These are phyloP conservation scores for Drosophila elegans DNA, from an alignment of 1,140 invertebrate species.

Conservation along the genomic window DNA sequence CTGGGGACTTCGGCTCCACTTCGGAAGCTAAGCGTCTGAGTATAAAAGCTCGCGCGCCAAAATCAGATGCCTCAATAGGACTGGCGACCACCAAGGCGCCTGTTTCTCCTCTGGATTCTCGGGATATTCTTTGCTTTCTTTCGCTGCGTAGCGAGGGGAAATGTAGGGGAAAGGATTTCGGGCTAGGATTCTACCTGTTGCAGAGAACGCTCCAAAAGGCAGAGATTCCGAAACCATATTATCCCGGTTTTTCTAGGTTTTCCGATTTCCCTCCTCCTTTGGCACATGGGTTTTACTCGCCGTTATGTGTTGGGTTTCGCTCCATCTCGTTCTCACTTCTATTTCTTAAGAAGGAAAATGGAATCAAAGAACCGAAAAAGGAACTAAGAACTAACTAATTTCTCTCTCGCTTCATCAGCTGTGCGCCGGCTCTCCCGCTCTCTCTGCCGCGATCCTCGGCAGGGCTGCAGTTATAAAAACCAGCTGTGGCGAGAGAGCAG, in stretches of 20 bases:
- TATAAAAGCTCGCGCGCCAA: conserved; percentile 84
- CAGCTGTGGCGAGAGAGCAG: conserved; percentile 42
- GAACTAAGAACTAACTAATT: conserved; percentile 26
- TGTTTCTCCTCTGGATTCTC: conserved; percentile 8
- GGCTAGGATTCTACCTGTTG: conserved; percentile 61
- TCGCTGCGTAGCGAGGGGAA: conserved; percentile 37
- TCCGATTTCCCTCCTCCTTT: not conserved
- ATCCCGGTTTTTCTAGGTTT: conserved; percentile 17
- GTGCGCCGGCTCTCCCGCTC: conserved; percentile 30
- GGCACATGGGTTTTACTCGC: conserved; percentile 10
- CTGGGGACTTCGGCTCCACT: conserved; percentile 27
- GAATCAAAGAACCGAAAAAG: conserved; percentile 5
- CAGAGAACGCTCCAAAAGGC: conserved; percentile 32
- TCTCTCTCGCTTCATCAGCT: conserved; percentile 35
- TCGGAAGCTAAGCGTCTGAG: conserved; percentile 54
- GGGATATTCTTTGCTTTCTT: not conserved
- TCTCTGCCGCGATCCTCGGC: conserved; percentile 34
- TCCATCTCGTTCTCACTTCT: conserved; percentile 22
- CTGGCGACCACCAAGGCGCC: conserved; percentile 44
- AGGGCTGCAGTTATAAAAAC: conserved; percentile 58
- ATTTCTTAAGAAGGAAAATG: conserved; percentile 10
- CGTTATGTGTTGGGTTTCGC: conserved; percentile 9
- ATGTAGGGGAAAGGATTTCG: conserved; percentile 31
- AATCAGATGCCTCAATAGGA: conserved; percentile 68
- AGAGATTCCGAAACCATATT: conserved; percentile 20